Percentiles rank a stretch among this genome's conserved stretches.
phyloP scores from a whole-genome alignment of 1,140 invertebrate genomes.

The Leptinotarsa defecta region DNA sequence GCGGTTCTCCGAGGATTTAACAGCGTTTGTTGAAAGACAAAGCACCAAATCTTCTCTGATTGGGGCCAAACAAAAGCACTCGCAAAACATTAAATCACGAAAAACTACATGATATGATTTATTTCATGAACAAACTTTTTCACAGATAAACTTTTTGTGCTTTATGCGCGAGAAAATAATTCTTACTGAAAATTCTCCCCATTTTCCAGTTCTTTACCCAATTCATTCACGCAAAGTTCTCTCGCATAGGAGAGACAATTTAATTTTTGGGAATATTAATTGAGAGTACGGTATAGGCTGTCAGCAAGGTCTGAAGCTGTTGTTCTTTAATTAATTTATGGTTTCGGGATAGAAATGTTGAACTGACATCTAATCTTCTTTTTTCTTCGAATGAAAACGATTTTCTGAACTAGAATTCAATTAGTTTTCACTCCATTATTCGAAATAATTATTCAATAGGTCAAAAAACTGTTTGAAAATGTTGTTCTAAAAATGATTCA shows the following conservation, averaged over 20 bases:
- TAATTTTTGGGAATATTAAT: not conserved
- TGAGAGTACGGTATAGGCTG: not conserved
- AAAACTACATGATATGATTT: slow-evolving; percentile 5
- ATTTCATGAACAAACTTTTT: slow-evolving; percentile 1
- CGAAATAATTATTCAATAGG: no score
- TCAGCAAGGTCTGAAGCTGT: not conserved
- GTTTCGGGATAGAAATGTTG: not conserved
- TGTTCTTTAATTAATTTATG: not conserved
- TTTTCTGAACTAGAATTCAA: no score
- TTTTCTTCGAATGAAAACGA: no score
- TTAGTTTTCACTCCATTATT: no score
- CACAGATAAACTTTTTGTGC: not conserved
- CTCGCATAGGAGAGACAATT: not conserved
- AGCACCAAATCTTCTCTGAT: not conserved
- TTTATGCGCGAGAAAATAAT: not conserved
- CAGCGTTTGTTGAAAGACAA: not conserved
- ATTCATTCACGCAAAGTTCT: not conserved
- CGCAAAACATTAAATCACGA: not conserved
- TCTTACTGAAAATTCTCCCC: not conserved
- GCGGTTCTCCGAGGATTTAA: not conserved
- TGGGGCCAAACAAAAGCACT: not conserved
- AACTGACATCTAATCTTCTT: no score
- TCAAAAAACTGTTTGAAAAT: no score
- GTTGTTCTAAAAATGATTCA: no score
- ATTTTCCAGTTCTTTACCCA: not conserved